Evolutionary conservation across 1,140 invertebrate genomes (phyloP), one percentile per base, ranked within the genome.

Genomic region (Dinoponera quadriceps): DNA sequence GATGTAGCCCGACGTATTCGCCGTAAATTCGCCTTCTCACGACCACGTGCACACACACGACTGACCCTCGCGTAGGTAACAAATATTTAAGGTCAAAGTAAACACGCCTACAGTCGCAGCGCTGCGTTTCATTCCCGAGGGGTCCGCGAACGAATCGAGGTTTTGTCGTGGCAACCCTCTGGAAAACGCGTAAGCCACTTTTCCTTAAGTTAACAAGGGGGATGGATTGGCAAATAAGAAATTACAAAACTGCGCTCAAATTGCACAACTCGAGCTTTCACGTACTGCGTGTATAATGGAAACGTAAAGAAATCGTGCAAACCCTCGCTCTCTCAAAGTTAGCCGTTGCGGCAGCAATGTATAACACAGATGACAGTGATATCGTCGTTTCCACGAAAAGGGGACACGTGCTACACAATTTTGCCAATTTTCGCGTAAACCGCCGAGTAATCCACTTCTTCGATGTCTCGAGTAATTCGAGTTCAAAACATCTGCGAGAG

Each of bases 171-270:
- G 54, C 63, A 78, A 77, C 69, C 82, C 82, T 65, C 74, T 74
- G 54, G 85, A 88, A 65, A 84, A 82, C 69, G 59, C 69, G 63
- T 84, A 83, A 87, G 85, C 63, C 86, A 88, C 71, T 69, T 84
- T 87, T 73, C 65, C 82, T 55, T 59, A 29, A 84, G 82, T 87
- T 86, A 86, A 88, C 69, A 69, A 63, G 62, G 63, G 80, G 55
- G 51, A 60, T 73, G 69, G 72, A 73, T 71, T 74, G 74, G 38
- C 57, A 88, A 87, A 88, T 83, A 84, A 80, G 74, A 80, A 87
- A 87, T 80, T 80, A 83, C 68, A 86, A 59, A 57, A 66, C 66
- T 74, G 51, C 55, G 48, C 62, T 59, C 25, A 86, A 86, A 86
- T 86, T 86, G 81, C 29, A 16, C 49, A 38, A 33, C 55, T 75